phyloP scores from a whole-genome alignment of 2,797 vertebrate genomes.

The Propithecus perrieri region DNA sequence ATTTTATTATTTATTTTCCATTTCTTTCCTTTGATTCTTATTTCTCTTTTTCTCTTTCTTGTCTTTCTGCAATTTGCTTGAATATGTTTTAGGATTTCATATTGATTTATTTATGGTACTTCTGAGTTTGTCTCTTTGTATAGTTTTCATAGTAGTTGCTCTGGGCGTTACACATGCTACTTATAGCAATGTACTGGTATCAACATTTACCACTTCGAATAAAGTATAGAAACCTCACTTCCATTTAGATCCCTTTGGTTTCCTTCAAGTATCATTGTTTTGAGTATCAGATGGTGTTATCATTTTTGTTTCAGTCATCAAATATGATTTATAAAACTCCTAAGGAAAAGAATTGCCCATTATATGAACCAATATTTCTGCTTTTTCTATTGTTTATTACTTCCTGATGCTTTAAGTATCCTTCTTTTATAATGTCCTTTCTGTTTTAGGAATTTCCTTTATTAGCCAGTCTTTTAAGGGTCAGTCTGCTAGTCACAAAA shows the following conservation, averaged over 20 bases:
- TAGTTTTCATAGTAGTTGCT: not conserved
- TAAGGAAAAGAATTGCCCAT: not conserved
- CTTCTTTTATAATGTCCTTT: not conserved
- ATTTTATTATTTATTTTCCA: not conserved
- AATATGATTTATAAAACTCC: not conserved
- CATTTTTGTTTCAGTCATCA: not conserved
- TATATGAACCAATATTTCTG: not conserved
- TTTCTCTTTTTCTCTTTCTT: not conserved
- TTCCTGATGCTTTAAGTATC: not conserved
- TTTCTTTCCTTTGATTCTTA: not conserved
- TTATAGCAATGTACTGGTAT: not conserved
- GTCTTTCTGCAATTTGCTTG: not conserved
- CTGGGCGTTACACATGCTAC: not conserved
- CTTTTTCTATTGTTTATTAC: not conserved
- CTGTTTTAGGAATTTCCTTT: not conserved
- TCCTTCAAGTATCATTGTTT: constrained; percentile 15
- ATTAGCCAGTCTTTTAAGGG: not conserved
- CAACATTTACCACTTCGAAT: not conserved
- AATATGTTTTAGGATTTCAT: not conserved
- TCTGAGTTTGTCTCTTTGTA: not conserved
- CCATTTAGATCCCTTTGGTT: not conserved
- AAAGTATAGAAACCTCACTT: not conserved
- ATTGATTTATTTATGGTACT: constrained; percentile 3
- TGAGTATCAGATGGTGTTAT: not conserved
- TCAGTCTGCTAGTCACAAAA: not conserved